Percentiles rank a stretch among this genome's conserved stretches.
Evolutionary conservation across 2,888 invertebrate genomes (phyloP).

Genomic region (Hirtodrosophila trivittata): DNA sequence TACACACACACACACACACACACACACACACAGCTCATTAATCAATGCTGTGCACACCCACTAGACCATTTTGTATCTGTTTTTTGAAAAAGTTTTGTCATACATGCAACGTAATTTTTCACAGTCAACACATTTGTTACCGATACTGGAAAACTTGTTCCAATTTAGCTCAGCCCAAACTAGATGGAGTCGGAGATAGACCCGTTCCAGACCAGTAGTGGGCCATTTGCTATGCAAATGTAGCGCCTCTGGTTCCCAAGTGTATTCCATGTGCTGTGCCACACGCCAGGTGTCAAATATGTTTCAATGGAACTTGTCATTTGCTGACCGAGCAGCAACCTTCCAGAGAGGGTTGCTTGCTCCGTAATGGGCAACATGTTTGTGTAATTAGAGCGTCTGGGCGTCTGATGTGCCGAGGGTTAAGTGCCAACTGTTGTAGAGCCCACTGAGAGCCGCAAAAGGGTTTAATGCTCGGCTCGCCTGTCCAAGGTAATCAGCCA

Average conservation of each 20-base stretch:
- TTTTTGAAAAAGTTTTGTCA: slow-evolving; percentile 67
- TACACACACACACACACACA: slow-evolving; percentile 19
- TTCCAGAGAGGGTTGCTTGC: slow-evolving; percentile 50
- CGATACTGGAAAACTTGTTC: slow-evolving; percentile 38
- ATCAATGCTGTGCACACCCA: slow-evolving; percentile 50
- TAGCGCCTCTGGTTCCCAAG: slow-evolving; percentile 42
- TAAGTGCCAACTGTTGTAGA: slow-evolving; percentile 53
- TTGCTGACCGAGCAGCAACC: slow-evolving; percentile 6
- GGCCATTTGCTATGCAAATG: slow-evolving; percentile 42
- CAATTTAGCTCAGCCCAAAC: slow-evolving; percentile 28
- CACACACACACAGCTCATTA: slow-evolving; percentile 47
- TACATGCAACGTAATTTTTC: slow-evolving; percentile 72
- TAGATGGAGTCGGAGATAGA: slow-evolving; percentile 5
- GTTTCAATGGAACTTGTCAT: slow-evolving; percentile 52
- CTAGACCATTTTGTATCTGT: slow-evolving; percentile 1
- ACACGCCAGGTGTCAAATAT: slow-evolving; percentile 72
- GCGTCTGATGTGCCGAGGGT: slow-evolving; percentile 46
- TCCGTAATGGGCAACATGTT: slow-evolving; percentile 50
- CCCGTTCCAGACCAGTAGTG: slow-evolving; percentile 7
- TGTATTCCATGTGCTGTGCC: slow-evolving; percentile 38
- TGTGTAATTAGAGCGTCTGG: slow-evolving; percentile 59
- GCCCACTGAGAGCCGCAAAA: slow-evolving; percentile 15
- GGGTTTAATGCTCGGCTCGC: slow-evolving; percentile 35
- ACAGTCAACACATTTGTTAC: slow-evolving; percentile 68
- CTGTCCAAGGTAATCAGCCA: slow-evolving; percentile 18